Base-by-base conservation (phyloP, 2,888 invertebrate genomes). In the Coelopa pilipes region DNA sequence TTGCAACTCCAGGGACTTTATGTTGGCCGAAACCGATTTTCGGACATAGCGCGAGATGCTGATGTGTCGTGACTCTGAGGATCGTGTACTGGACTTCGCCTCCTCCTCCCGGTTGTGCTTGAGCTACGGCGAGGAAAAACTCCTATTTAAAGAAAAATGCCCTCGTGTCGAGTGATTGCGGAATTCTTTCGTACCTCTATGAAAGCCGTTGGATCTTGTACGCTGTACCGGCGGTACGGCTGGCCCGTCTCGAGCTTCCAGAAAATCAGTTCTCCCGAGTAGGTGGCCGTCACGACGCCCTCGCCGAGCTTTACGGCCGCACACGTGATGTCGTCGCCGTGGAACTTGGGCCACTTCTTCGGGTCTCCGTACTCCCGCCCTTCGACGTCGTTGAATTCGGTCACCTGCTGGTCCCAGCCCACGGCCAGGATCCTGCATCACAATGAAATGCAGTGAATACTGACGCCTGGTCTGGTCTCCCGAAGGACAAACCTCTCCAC, bases 191-290 rank as follows among this genome's bases (percentile, higher is more conserved):
- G 68, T 72, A 82, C 82, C 78, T 86, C 85, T 49, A 86, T 81
- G 70, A 87, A 88, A 50, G 81, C 76, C 12, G 76, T 82, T n/a
- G 89, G 88, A 75, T 87, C 81, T 73, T 83, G 81, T 0, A 89
- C 88, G 77, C 81, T 81, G 71, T 83, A 83, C 50, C 81, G 88
- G 83, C 90, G 88, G 84, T 92, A 93, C 0, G 93, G 92, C 83
- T 94, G 93, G 0, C 94, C 94, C 0, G 94, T 95, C 87, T 95
- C 94, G 72, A 95, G 88, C 78, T 92, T 91, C 95, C 96, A 96
- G 78, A 96, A 89, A 34, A 95, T 89, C 66, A 96, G 89, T 85
- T 94, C 94, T 0, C 96, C 96, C 79, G 92, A 92, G 85, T 93
- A 93, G 13, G 93, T 92, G 66, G 83, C 84, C 1, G 96, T 95